Evolutionary conservation across 2,113 vertebrate genomes (phyloP), one percentile per base, ranked within the genome.

Genomic region (Oryzias celebensis): DNA sequence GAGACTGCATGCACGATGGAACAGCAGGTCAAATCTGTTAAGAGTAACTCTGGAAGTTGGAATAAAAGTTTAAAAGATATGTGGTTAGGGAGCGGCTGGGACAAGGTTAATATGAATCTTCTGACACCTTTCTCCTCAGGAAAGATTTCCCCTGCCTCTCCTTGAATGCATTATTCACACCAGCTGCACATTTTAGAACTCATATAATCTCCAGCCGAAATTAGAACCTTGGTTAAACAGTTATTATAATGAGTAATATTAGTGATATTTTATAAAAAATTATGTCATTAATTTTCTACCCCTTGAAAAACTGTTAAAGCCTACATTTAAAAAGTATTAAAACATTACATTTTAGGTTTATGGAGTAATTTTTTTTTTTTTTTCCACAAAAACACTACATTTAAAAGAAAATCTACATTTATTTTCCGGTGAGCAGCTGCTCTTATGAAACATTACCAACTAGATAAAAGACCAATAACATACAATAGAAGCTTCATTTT

Each of bases 81-180:
- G 62, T 4, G 2, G 23, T 22, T 1, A 22, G 57, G 26, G 26
- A 20, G 26, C 7, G 31, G 7, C 28, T 41, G 26, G 17, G 5
- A n/a, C 44, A 61, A 62, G 65, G 44, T 51, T 64, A 58, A 58
- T 69, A 60, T 43, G 15, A 36, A 53, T 57, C 44, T 52, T 41
- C 54, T 62, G 47, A 42, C 18, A 41, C 22, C 24, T 47, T 51
- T 50, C 64, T 56, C 54, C 49, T 8, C 3, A 2, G 23, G 43
- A 31, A 41, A 85, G 43, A 78, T 78, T 78, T 85, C 67, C 69
- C 77, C 47, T 0, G 58, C 62, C 60, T 76, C 75, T 51, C 63
- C 31, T 51, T 52, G 65, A 78, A 76, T 75, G 57, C 53, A 78
- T 85, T 73, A 77, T 78, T 76, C 75, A 75, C 45, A 71, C 14